A percentile compares a stretch with the other conserved stretches of the same genome.
Evolutionary conservation across 1,140 invertebrate genomes (phyloP).

Genomic region (Drosophila triauraria): DNA sequence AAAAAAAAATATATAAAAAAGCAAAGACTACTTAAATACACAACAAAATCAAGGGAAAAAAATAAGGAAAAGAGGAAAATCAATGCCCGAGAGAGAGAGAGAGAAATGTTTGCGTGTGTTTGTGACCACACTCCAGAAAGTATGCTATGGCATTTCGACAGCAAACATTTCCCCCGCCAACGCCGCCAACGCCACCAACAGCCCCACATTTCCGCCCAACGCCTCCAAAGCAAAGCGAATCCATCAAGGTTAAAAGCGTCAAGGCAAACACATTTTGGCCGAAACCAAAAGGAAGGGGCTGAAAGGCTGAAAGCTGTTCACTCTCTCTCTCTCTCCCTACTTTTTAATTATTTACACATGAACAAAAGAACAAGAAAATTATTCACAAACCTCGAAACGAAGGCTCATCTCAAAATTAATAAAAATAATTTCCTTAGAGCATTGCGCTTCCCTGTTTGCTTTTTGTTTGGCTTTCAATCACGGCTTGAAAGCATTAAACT

Average conservation of each 20-base stretch:
- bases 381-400: neutral
- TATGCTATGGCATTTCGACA: constrained; percentile 64
- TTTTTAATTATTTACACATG: neutral
- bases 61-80: constrained; percentile 38
- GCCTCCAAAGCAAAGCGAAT: constrained; percentile 39
- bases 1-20: constrained; percentile 9
- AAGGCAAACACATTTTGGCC: constrained; percentile 74
- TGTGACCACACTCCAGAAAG: constrained; percentile 55
- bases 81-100: constrained; percentile 41
- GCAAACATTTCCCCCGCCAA: constrained; percentile 14
- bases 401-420: neutral
- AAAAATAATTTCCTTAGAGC: neutral
- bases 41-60: constrained; percentile 17
- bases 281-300: constrained; percentile 7
- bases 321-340: neutral
- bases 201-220: constrained; percentile 5
- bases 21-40: constrained; percentile 34
- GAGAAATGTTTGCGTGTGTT: constrained; percentile 14
- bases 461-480: neutral
- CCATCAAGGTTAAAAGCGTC: constrained; percentile 73
- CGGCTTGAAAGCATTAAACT: neutral
- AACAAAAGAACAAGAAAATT: neutral
- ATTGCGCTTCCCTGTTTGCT: neutral
- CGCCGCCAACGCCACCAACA: neutral
- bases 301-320: neutral